Evolutionary conservation across 2,888 invertebrate species (phyloP), one percentile per base, ranked within the genome.

Genomic region (Diaprepes abbreviatus): DNA sequence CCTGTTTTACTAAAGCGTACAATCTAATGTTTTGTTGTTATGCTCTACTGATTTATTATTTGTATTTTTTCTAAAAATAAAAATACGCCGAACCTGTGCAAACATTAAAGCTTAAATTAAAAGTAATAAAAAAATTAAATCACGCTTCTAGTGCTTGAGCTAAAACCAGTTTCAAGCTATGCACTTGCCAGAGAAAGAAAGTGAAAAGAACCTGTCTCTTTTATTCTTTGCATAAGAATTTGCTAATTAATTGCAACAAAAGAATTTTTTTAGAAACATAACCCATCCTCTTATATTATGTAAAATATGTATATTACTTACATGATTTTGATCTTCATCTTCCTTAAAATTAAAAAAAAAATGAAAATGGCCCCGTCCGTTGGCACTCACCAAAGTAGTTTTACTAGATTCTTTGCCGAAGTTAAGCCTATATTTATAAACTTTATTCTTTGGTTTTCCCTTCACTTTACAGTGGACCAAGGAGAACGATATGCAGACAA

Each of bases 391-490:
- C 40, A 9, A 59, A 59, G 58, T 60, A 48, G 67, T 71, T 63
- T 64, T 50, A 71, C 71, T 71, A 71, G 65, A 68, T 71, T 67
- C 71, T 54, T 67, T 45, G 48, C 38, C 48, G 60, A 55, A 64
- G 71, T 71, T 68, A 58, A 71, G 36, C 64, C 33, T 48, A 66
- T 69, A 68, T 68, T 69, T 69, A 72, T 68, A 72, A 69, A 69
- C 68, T 69, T 58, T 69, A 69, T 72, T 72, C 72, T 72, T 72
- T 69, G 66, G 62, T 68, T 71, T 72, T 72, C 72, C 72, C 69
- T 72, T 72, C 72, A 72, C 72, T 72, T 72, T 72, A 65, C 68
- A 68, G 63, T 48, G 36, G 70, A 66, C 60, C 70, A 54, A 33
- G 33, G 28, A 21, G 48, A 69, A 33, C 9, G 9, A 16, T 67